phyloP scores from a whole-genome alignment of 2,888 invertebrate species.

The Tyria jacobaeae region DNA sequence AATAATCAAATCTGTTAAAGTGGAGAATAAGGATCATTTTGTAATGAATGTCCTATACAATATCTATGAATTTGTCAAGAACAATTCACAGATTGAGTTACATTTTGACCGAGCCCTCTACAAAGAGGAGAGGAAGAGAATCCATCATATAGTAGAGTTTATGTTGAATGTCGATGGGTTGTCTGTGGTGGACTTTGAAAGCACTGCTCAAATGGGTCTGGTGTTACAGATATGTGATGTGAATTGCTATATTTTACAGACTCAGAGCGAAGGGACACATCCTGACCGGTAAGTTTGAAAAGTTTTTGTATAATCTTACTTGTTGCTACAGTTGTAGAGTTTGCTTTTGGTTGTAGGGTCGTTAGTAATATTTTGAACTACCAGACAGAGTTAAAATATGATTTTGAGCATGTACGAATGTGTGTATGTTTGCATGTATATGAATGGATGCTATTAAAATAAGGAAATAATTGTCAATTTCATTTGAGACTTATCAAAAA shows the following conservation, averaged over 20 bases:
- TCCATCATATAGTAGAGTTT: constrained; percentile 53
- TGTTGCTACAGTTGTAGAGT: no score
- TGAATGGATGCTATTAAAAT: no score
- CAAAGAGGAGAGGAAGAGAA: constrained; percentile 52
- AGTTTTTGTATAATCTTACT: neutral
- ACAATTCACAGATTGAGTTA: constrained; percentile 59
- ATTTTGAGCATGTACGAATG: no score
- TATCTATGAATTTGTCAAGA: constrained; percentile 66
- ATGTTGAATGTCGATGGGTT: constrained; percentile 37
- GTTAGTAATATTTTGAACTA: no score
- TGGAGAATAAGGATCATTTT: constrained; percentile 40
- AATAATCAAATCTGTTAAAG: neutral
- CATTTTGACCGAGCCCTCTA: constrained; percentile 55
- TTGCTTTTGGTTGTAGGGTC: no score
- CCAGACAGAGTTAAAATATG: no score
- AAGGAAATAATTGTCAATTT: no score
- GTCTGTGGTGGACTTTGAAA: constrained; percentile 29
- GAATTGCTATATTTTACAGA: constrained; percentile 57
- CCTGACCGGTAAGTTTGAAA: constrained; percentile 54
- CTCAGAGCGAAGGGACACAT: constrained; percentile 55
- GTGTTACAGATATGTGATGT: constrained; percentile 51
- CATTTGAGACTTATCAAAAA: no score
- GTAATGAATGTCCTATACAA: constrained; percentile 53
- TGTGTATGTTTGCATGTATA: no score
- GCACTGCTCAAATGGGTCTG: constrained; percentile 43